A percentile compares a stretch with the other conserved stretches of the same genome.
These are phyloP conservation scores for Anorthoa munda DNA, from an alignment of 2,888 invertebrate species.

Conservation along the genomic window DNA sequence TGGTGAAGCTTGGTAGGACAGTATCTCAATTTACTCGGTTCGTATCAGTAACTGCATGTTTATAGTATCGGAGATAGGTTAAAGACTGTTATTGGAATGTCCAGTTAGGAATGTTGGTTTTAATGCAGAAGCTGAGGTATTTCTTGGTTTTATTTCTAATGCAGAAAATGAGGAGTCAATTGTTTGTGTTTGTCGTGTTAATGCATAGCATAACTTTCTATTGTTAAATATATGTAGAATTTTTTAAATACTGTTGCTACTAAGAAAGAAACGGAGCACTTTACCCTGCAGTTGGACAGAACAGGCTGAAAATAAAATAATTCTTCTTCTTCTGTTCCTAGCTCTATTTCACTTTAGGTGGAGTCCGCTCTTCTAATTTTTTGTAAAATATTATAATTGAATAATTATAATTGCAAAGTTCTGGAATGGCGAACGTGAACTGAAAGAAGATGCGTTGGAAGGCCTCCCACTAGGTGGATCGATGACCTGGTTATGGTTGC, in stretches of 20 bases:
- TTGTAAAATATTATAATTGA: no score
- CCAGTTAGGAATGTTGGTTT: conserved; percentile 34
- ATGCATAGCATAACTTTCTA: background rate
- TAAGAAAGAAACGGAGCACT: no score
- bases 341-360: no score
- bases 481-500: no score
- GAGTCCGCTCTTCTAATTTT: no score
- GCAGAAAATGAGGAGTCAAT: background rate
- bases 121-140: conserved; percentile 4
- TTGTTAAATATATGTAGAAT: background rate
- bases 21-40: conserved; percentile 49
- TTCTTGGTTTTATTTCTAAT: background rate
- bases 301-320: no score
- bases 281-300: no score
- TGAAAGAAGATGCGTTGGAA: no score
- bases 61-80: conserved; percentile 61
- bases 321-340: no score
- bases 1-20: conserved; percentile 2
- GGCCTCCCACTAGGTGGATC: no score
- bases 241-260: background rate
- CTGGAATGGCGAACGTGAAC: no score
- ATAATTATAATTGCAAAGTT: no score
- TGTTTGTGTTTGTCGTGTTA: background rate
- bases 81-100: conserved; percentile 40
- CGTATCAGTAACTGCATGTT: conserved; percentile 57